Evolutionary conservation across 2,888 invertebrate genomes (phyloP).

Genomic region (Metopia argyrocephala): DNA sequence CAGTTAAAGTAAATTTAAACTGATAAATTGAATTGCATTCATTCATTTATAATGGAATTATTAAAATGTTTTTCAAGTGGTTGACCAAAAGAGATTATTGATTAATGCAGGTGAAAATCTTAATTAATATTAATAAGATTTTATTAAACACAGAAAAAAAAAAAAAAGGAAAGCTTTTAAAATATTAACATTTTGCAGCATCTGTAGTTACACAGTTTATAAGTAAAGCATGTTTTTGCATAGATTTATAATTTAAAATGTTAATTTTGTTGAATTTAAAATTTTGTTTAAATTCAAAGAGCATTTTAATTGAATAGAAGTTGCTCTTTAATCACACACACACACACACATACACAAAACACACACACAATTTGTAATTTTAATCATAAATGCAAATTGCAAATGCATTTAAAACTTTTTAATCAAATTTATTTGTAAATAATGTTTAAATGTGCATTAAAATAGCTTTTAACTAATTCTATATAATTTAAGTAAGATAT

Average conservation of each 20-base stretch:
- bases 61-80: constrained; percentile 44
- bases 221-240: background rate
- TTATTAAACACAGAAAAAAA: background rate
- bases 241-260: background rate
- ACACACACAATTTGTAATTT: background rate
- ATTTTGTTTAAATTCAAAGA: background rate
- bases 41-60: constrained; percentile 42
- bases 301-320: background rate
- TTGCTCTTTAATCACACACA: background rate
- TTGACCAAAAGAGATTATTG: constrained; percentile 45
- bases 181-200: background rate
- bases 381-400: background rate
- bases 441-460: background rate
- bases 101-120: constrained; percentile 55
- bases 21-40: constrained; percentile 43
- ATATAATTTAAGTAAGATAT: background rate
- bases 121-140: constrained; percentile 53
- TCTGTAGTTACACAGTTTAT: background rate
- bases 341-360: background rate
- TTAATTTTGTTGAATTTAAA: background rate
- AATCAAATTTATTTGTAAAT: background rate
- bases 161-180: background rate
- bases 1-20: constrained; percentile 32
- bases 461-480: background rate
- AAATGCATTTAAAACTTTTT: background rate